Conservation (phyloP, 2,888 invertebrate genomes). For the Parnassius smintheus region DNA sequence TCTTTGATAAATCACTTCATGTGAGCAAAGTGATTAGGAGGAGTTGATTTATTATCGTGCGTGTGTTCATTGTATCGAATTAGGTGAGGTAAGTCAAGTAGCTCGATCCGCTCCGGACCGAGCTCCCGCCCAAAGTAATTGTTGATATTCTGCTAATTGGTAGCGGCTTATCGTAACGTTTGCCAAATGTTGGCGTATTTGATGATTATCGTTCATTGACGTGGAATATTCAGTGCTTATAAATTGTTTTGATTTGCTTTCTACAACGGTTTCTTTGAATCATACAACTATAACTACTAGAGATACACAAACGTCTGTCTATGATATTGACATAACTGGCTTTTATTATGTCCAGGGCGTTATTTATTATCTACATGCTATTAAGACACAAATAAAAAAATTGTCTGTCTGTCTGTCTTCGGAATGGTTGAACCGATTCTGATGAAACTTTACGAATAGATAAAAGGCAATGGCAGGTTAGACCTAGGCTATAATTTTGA, state of each 20-base stretch:
- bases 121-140: slow-evolving; percentile 34
- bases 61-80: slow-evolving; percentile 33
- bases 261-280: too few species aligned
- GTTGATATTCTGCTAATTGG: slow-evolving; percentile 36
- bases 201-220: slow-evolving; percentile 25
- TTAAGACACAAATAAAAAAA: too few species aligned
- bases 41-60: slow-evolving; percentile 22
- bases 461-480: too few species aligned
- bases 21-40: slow-evolving; percentile 17
- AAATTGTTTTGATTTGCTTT: slow-evolving; percentile 6
- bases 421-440: too few species aligned
- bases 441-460: too few species aligned
- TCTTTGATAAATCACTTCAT: slow-evolving; percentile 20
- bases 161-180: slow-evolving; percentile 29
- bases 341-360: too few species aligned
- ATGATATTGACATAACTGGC: too few species aligned
- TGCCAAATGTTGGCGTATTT: slow-evolving; percentile 30
- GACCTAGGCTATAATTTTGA: too few species aligned
- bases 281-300: too few species aligned
- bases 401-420: too few species aligned
- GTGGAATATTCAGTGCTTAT: slow-evolving; percentile 11
- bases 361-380: too few species aligned
- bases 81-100: slow-evolving; percentile 33
- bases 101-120: slow-evolving; percentile 27
- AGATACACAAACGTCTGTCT: too few species aligned